A percentile compares a stretch with the other conserved stretches of the same genome.
Evolutionary conservation across 2,797 vertebrate genomes (phyloP).

Genomic region (Rhyacichthys aspro): DNA sequence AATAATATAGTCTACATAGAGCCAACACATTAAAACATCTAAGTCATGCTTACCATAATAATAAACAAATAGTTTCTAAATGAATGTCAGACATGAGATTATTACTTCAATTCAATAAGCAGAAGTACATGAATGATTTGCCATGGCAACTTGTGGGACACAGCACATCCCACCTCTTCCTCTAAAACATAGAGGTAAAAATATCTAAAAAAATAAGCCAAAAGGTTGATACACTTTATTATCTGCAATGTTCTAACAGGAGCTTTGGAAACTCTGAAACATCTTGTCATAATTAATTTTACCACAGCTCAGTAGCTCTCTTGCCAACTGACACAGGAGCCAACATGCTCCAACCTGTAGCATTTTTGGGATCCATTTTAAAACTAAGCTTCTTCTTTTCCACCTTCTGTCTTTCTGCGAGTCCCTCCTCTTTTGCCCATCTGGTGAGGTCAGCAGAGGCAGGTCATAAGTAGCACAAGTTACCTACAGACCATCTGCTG

Average conservation of each 20-base stretch:
- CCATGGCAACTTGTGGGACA: slow-evolving; percentile 62
- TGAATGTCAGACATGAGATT: slow-evolving; percentile 35
- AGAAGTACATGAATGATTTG: slow-evolving; percentile 33
- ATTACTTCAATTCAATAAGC: slow-evolving; percentile 9
- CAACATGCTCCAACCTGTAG: slow-evolving; percentile 58
- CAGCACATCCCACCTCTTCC: slow-evolving; percentile 27
- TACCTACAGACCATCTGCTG: slow-evolving; percentile 71
- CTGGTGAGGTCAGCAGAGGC: slow-evolving; percentile 68
- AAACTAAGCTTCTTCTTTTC: slow-evolving; percentile 38
- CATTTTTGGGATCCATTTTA: slow-evolving; percentile 31
- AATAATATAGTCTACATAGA: slow-evolving; percentile 13
- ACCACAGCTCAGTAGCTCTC: slow-evolving; percentile 1
- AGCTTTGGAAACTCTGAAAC: slow-evolving; percentile 1
- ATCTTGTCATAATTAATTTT: slow-evolving; percentile 1
- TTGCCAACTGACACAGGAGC: neutral
- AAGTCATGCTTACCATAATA: slow-evolving; percentile 4
- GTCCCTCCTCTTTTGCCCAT: slow-evolving; percentile 58
- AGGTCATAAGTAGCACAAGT: slow-evolving; percentile 62
- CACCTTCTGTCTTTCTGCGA: slow-evolving; percentile 18
- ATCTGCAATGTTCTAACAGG: neutral
- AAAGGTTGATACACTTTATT: neutral
- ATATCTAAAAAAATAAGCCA: slow-evolving; percentile 14
- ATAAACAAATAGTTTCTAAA: slow-evolving; percentile 17
- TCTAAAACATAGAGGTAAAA: slow-evolving; percentile 28
- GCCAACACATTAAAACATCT: slow-evolving; percentile 1